Conservation (phyloP, 2,113 vertebrate genomes). For the Clarias magur region DNA sequence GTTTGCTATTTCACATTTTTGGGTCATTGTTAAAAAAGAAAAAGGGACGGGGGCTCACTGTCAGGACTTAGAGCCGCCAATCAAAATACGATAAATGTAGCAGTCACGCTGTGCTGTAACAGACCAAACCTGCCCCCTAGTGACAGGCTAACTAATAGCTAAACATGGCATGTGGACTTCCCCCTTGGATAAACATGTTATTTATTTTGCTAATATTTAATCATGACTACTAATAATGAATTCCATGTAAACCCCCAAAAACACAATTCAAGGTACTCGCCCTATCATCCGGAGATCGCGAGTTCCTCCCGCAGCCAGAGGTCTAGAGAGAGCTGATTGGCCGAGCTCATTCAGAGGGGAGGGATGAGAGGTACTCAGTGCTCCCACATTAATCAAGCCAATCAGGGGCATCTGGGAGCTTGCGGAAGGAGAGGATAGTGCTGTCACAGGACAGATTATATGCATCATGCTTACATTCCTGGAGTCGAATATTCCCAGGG, state of each 20-base stretch:
- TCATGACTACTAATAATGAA: neutral
- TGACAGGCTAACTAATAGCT: neutral
- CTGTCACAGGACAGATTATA: neutral
- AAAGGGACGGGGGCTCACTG: neutral
- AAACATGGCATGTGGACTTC: neutral
- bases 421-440: too few species aligned
- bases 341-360: too few species aligned
- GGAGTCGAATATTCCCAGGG: neutral
- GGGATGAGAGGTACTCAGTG: too few species aligned
- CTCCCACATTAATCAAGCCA: too few species aligned
- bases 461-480: neutral
- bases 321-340: too few species aligned
- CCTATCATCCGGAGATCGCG: too few species aligned
- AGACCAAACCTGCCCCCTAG: neutral
- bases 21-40: neutral
- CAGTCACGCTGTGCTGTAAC: neutral
- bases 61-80: neutral
- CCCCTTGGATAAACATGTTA: too few species aligned
- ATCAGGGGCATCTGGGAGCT: too few species aligned
- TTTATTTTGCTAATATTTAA: neutral
- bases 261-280: too few species aligned
- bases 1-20: constrained; percentile 46
- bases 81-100: neutral
- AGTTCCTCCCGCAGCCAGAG: too few species aligned
- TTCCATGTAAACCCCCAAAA: neutral